These are phyloP conservation scores for Streptopelia turtur DNA, from an alignment of 2,797 vertebrate species.

Conservation along the genomic window DNA sequence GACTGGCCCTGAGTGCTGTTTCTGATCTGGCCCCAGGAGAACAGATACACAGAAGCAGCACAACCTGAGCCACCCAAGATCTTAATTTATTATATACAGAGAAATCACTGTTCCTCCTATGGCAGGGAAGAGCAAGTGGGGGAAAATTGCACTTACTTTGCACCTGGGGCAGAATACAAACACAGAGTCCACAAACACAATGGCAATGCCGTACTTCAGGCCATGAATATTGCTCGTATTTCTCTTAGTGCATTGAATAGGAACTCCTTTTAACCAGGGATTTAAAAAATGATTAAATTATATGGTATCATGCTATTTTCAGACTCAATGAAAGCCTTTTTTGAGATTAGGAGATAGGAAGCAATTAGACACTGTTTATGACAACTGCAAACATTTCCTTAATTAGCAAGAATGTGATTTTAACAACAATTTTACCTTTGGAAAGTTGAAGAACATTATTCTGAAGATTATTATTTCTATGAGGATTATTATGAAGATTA, in stretches of 20 bases:
- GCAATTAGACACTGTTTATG: not conserved
- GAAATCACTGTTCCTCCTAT: not conserved
- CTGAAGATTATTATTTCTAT: not conserved
- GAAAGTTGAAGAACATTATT: not conserved
- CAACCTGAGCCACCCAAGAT: fast-evolving
- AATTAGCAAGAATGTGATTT: not conserved
- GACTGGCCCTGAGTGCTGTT: fast-evolving
- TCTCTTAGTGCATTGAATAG: not conserved
- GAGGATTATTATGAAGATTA: not conserved
- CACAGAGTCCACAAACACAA: not conserved
- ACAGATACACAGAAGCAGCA: not conserved
- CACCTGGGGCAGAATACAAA: not conserved
- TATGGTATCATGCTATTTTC: not conserved
- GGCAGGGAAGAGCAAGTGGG: not conserved
- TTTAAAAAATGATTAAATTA: not conserved
- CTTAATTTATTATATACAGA: not conserved
- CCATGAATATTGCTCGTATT: not conserved
- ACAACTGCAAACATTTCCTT: conserved; percentile 6
- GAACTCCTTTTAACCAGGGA: not conserved
- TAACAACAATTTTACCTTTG: not conserved
- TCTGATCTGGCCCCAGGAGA: not conserved
- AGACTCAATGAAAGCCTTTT: not conserved
- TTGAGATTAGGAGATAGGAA: conserved; percentile 5
- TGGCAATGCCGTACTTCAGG: not conserved
- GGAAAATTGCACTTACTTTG: not conserved